These are phyloP conservation scores for Macrosteles quadrilineatus DNA, from an alignment of 1,140 invertebrate species.

Conservation along the genomic window DNA sequence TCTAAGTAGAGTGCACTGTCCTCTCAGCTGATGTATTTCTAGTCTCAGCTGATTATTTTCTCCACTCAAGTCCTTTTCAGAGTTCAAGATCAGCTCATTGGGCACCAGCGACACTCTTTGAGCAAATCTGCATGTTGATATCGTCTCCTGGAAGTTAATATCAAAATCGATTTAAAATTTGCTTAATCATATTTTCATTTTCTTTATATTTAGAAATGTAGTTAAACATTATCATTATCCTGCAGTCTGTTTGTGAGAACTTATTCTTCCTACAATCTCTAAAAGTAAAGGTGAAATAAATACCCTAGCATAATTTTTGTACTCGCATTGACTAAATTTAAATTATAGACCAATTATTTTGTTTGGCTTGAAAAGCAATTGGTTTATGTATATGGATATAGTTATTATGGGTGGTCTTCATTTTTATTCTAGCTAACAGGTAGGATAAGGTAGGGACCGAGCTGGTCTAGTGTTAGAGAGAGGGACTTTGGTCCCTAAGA, in stretches of 20 bases:
- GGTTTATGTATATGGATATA: too few relatives aligned
- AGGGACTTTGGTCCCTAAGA: too few relatives aligned
- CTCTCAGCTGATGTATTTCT: conserved; percentile 50
- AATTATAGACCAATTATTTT: too few relatives aligned
- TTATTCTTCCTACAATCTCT: too few relatives aligned
- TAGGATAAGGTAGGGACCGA: too few relatives aligned
- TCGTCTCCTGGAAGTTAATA: conserved; percentile 65
- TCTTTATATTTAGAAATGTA: background rate
- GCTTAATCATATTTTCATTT: conserved; percentile 31
- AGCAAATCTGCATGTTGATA: conserved; percentile 68
- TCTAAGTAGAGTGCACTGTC: conserved; percentile 24
- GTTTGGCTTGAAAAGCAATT: too few relatives aligned
- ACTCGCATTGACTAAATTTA: too few relatives aligned
- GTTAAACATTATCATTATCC: background rate
- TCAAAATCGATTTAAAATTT: conserved; percentile 33
- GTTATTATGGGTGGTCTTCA: too few relatives aligned
- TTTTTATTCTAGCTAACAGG: too few relatives aligned
- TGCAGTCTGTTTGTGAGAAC: background rate
- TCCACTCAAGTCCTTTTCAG: conserved; percentile 56
- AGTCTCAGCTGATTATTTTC: conserved; percentile 54
- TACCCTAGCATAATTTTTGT: too few relatives aligned
- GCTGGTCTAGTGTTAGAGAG: too few relatives aligned
- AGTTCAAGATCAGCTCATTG: conserved; percentile 59
- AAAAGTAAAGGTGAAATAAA: too few relatives aligned
- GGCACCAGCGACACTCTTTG: conserved; percentile 65